These are phyloP conservation scores for Cheilosia vernalis DNA, from an alignment of 2,888 invertebrate genomes.

Conservation along the genomic window DNA sequence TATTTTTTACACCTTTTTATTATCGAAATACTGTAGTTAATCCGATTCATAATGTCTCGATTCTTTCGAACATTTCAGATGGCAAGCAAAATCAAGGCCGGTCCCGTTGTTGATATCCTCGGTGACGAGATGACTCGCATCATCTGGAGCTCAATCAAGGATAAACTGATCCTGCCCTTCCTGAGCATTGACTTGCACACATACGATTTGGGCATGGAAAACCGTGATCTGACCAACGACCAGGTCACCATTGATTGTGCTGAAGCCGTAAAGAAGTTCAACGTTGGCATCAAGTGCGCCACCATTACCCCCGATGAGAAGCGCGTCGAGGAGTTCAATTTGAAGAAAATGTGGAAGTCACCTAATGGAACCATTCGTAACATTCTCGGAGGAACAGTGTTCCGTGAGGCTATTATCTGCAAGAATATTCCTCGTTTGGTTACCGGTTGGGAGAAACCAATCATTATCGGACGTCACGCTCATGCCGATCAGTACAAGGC, in stretches of 20 bases:
- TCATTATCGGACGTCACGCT: constrained; percentile 99
- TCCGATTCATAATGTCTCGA: constrained; percentile 48
- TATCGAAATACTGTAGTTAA: neutral
- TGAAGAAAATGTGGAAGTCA: constrained; percentile 96
- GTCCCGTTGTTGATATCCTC: constrained; percentile 95
- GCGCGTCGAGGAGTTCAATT: constrained; percentile 94
- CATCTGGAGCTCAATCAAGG: constrained; percentile 99
- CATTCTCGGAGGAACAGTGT: constrained; percentile 90
- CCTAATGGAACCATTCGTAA: constrained; percentile 95
- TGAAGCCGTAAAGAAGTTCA: constrained; percentile 97
- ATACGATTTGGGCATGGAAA: constrained; percentile 97
- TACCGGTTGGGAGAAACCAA: constrained; percentile 97
- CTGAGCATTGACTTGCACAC: constrained; percentile 97
- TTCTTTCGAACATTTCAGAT: constrained; percentile 79
- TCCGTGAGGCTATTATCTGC: constrained; percentile 94
- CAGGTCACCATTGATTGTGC: constrained; percentile 98
- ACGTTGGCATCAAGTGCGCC: constrained; percentile 99
- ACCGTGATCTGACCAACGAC: constrained; percentile 96
- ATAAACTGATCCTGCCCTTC: constrained; percentile 97
- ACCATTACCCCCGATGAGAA: constrained; percentile 99
- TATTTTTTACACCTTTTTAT: neutral
- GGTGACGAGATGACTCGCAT: constrained; percentile 99
- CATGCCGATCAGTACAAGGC: constrained; percentile 99
- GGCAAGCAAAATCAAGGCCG: constrained; percentile 88
- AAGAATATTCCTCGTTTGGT: constrained; percentile 98